A percentile compares a stretch with the other conserved stretches of the same genome.
These are phyloP conservation scores for Phalanger gymnotis DNA, from an alignment of 2,797 vertebrate genomes.

Conservation along the genomic window DNA sequence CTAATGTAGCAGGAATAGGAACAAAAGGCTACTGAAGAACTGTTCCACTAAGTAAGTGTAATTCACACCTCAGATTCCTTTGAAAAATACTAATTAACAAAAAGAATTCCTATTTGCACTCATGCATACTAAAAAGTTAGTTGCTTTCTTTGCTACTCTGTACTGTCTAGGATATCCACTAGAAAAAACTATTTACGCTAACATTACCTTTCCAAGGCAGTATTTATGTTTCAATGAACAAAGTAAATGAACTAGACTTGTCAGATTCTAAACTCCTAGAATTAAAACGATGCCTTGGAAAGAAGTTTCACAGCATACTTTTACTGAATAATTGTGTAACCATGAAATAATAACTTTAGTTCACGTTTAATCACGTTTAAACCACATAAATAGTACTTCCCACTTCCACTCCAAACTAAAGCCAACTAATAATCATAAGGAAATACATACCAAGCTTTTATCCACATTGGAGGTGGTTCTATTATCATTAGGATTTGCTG, in stretches of 20 bases:
- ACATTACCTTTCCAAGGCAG: constrained; percentile 1
- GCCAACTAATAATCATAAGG: constrained; percentile 44
- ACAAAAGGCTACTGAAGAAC: not conserved
- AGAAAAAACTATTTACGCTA: constrained; percentile 31
- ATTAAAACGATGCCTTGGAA: constrained; percentile 29
- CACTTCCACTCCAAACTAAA: constrained; percentile 1
- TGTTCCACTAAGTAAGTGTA: not conserved
- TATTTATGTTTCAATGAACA: constrained; percentile 36
- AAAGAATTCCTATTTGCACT: constrained; percentile 6
- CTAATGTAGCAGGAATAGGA: not conserved
- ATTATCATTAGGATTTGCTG: constrained; percentile 93
- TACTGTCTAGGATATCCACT: not conserved
- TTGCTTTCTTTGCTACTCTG: constrained; percentile 33
- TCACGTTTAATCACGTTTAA: constrained; percentile 10
- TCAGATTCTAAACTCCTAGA: constrained; percentile 44
- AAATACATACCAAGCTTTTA: constrained; percentile 93
- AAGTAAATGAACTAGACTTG: constrained; percentile 30
- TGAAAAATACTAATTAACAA: constrained; percentile 32
- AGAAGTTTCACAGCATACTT: constrained; percentile 47
- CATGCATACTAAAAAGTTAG: constrained; percentile 13
- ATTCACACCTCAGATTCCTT: constrained; percentile 22
- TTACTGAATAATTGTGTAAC: constrained; percentile 42
- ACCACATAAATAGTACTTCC: constrained; percentile 28
- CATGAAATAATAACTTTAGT: constrained; percentile 23
- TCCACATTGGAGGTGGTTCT: constrained; percentile 92